Evolutionary conservation across 2,113 vertebrate species (phyloP).

Genomic region (Epinephelus fuscoguttatus): DNA sequence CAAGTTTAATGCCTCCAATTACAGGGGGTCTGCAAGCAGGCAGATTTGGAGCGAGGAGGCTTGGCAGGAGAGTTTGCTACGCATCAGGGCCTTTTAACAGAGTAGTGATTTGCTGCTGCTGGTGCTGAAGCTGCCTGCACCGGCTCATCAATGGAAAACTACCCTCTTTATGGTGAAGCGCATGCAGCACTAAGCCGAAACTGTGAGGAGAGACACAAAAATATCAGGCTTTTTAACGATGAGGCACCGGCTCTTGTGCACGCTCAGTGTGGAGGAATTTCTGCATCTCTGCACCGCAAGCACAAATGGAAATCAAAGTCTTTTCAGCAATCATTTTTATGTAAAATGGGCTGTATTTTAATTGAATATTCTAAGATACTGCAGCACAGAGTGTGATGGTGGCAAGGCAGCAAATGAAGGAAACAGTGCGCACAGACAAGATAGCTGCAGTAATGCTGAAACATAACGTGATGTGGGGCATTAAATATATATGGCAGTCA

Average conservation of each 20-base stretch:
- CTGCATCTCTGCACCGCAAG: constrained; percentile 68
- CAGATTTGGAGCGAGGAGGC: constrained; percentile 81
- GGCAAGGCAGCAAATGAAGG: constrained; percentile 46
- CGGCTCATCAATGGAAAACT: constrained; percentile 83
- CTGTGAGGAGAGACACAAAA: constrained; percentile 72
- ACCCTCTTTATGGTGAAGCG: constrained; percentile 74
- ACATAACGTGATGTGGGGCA: constrained; percentile 6
- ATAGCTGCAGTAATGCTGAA: constrained; percentile 37
- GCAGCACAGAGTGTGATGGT: constrained; percentile 27
- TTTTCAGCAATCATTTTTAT: constrained; percentile 71
- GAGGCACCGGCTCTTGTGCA: constrained; percentile 36
- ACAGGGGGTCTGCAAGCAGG: constrained; percentile 81
- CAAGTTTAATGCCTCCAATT: constrained; percentile 87
- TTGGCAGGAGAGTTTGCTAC: constrained; percentile 83
- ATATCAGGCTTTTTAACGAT: constrained; percentile 63
- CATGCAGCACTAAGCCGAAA: constrained; percentile 73
- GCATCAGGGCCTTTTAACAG: constrained; percentile 85
- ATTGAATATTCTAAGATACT: constrained; percentile 54
- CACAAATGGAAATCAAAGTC: constrained; percentile 79
- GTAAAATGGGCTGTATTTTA: constrained; percentile 68
- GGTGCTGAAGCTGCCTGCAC: constrained; percentile 74
- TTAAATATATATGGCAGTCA: constrained; percentile 50
- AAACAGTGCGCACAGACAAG: constrained; percentile 8
- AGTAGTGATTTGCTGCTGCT: constrained; percentile 83
- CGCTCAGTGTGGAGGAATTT: constrained; percentile 60